Evolutionary conservation across 1,140 invertebrate species (phyloP), one percentile per base, ranked within the genome.

Genomic region (Micrasema longulum): DNA sequence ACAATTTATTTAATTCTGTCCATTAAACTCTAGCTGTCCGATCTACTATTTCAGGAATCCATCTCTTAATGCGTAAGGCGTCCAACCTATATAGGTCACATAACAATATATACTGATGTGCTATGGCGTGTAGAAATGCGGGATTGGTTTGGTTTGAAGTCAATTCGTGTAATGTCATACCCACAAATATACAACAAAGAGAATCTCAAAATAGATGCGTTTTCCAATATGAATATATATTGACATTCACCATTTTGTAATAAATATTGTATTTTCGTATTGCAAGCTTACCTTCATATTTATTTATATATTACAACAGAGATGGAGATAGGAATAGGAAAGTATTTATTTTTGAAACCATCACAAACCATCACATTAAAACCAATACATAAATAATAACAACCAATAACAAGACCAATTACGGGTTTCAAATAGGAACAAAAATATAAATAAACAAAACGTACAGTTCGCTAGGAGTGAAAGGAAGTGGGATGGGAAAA

Each of bases 1-100:
- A 60, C 55, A 60, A 60, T 60, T 60, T 60, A 60, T 60, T 60
- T 60, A 31, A 41, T 60, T 38, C 55, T 20, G 55, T 43, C 55
- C 55, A 60, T 60, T 60, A 60, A 38, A 16, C 55, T 16, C n/a
- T 31, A 20, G 12, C 36, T 14, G 55, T 60, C 55, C 55, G 41
- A 18, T 41, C 18, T 35, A 41, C 12, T 35, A 20, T 38, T 60
- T 38, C 20, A 20, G 55, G 55, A 60, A 60, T 60, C 38, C 36
- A 26, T 31, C 43, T n/a, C 43, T 47, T 6, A 14, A 47, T 18
- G 20, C 18, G 48, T 41, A 38, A 41, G 36, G 36, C 55, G 50
- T 18, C 50, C 50, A 16, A 48, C 47, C 16, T 20, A 14, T 60
- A 60, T 60, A 38, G 14, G 14, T 38, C n/a, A n/a, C 26, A 31